Base-by-base conservation (phyloP, 2,797 vertebrate species). In the Gadopsis marmoratus region DNA sequence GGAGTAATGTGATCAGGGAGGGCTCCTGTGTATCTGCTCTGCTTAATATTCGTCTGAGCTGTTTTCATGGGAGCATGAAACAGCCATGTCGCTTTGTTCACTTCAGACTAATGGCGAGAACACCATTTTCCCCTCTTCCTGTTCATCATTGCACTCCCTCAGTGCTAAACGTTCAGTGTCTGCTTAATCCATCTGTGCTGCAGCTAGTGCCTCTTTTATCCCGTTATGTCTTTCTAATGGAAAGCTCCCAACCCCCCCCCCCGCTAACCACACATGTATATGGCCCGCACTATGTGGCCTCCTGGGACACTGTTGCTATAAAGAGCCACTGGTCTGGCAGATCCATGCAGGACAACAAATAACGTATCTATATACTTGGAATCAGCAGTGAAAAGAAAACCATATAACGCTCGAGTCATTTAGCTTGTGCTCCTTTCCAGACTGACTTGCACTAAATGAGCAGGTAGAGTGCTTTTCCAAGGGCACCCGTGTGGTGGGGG, bases 1-100 rank as follows among this genome's bases (percentile, higher is more conserved):
- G 76, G 81, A 76, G 82, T 88, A 91, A 92, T 92, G 89, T 92
- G 90, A 93, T 92, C 86, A 90, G 88, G 79, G 67, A 79, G 48
- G 51, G 71, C 87, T 82, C 67, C 72, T 81, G 87, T 84, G 77
- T 72, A 61, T 76, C 83, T 84, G 81, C 69, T 79, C 72, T 48
- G 83, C 77, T 41, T 77, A 31, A 82, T 86, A 60, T 58, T 63
- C 76, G 1, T 67, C 33, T 31, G 66, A 61, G 70, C 43, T 65
- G 26, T 66, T 75, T 86, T 80, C 29, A 13, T 39, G 29, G 9
- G 71, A 58, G 61, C 65, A 58, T 61, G 59, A 84, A 79, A 80
- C 86, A 66, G 71, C 71, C 71, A 26, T 87, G 84, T 90, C 83
- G 76, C 79, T 87, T 76, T 86, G 63, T 80, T 84, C 67, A 55